Percentiles rank a stretch among this genome's conserved stretches.
Conservation (phyloP, 2,797 vertebrate species). For the Margarornis squamiger region DNA sequence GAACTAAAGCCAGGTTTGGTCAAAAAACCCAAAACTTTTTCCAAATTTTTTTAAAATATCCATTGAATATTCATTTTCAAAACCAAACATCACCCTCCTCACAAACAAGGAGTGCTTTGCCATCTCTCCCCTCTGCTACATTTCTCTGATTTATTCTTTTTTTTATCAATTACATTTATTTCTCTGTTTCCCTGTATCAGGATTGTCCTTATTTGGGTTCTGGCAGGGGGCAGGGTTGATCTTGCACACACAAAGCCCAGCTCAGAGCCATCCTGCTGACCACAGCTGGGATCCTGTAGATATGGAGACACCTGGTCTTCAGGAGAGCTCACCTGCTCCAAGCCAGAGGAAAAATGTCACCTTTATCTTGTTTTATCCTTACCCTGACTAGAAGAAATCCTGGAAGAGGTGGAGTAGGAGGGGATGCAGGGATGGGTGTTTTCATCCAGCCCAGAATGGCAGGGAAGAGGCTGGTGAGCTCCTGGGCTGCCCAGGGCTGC, state of each 20-base stretch:
- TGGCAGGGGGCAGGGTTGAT: neutral
- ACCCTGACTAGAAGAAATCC: neutral
- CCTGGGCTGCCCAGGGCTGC: neutral
- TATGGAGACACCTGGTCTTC: neutral
- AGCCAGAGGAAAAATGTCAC: neutral
- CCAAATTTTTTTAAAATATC: neutral
- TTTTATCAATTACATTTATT: neutral
- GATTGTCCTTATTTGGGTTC: neutral
- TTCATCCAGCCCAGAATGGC: neutral
- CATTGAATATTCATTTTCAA: neutral
- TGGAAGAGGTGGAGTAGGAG: neutral
- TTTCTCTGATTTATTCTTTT: neutral
- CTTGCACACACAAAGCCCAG: neutral
- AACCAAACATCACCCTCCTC: neutral
- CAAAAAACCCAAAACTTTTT: fast-evolving
- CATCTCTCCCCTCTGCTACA: neutral
- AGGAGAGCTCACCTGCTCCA: neutral
- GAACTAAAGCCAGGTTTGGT: neutral
- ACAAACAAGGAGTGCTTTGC: neutral
- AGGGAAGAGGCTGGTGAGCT: neutral
- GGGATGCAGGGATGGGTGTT: neutral
- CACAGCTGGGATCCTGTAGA: fast-evolving
- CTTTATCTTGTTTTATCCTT: neutral
- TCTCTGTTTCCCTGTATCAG: neutral
- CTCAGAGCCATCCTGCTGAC: neutral